These are phyloP conservation scores for Geodia barretti DNA, from an alignment of 37 sponge, comb jelly and placozoan species.

Conservation along the genomic window DNA sequence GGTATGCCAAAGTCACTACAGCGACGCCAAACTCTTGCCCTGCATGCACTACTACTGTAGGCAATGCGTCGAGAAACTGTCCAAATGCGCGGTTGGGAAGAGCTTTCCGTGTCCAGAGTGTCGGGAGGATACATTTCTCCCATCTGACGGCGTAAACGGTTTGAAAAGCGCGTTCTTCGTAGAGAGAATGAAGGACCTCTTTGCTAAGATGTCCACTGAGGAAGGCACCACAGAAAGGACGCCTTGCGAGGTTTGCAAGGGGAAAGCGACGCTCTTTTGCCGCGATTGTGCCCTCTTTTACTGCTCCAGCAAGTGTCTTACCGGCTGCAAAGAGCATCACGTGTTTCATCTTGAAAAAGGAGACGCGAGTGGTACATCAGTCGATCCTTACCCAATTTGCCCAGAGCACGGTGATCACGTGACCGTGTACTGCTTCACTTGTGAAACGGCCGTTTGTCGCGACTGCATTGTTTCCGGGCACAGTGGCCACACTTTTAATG, in stretches of 20 bases:
- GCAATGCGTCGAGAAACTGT: constrained; percentile 23
- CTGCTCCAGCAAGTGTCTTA: background rate
- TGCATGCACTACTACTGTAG: constrained; percentile 60
- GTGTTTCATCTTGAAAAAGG: background rate
- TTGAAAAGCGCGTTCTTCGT: constrained; percentile 38
- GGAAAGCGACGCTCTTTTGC: constrained; percentile 9
- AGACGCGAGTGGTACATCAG: background rate
- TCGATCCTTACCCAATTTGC: background rate
- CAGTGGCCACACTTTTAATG: background rate
- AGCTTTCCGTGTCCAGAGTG: constrained; percentile 47
- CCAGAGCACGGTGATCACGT: background rate
- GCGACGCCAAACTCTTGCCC: constrained; percentile 38
- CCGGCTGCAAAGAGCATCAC: background rate
- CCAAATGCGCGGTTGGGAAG: background rate
- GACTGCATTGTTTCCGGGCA: background rate
- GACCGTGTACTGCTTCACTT: background rate
- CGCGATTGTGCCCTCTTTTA: constrained; percentile 22
- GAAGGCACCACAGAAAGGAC: constrained; percentile 16
- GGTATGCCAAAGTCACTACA: constrained; percentile 32
- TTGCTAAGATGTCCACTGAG: constrained; percentile 1
- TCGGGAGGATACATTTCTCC: constrained; percentile 5
- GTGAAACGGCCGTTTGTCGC: background rate
- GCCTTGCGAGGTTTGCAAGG: constrained; percentile 14
- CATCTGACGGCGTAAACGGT: constrained; percentile 5
- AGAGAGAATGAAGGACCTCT: constrained; percentile 13